Conservation (phyloP, 2,113 vertebrate species). For the Cromileptes altivelis region DNA sequence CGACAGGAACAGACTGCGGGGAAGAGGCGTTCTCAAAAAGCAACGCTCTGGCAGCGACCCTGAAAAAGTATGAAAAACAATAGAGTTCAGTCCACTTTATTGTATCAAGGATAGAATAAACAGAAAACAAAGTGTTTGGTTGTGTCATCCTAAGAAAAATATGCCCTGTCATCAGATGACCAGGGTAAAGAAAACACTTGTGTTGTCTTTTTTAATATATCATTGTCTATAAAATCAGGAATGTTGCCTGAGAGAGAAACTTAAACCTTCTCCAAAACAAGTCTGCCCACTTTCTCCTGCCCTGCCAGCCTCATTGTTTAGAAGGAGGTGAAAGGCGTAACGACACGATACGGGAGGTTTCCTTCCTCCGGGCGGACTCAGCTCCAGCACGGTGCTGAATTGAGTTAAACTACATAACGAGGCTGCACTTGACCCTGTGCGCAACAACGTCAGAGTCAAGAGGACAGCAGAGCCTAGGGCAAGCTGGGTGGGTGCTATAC, state of each 20-base stretch:
- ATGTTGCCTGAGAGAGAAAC: background rate
- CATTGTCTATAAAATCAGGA: slow-evolving; percentile 1
- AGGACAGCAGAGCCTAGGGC: slow-evolving; percentile 30
- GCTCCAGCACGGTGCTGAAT: background rate
- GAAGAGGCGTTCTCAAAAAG: slow-evolving; percentile 90
- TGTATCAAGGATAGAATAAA: background rate
- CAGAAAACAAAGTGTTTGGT: background rate
- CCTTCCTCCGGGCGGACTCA: slow-evolving; percentile 54
- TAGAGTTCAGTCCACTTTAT: background rate
- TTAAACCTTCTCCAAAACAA: slow-evolving; percentile 4
- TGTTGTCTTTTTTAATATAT: background rate
- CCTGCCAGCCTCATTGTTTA: slow-evolving; percentile 49
- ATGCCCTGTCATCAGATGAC: background rate
- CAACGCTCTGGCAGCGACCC: slow-evolving; percentile 91
- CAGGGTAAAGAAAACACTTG: background rate
- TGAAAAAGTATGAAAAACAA: slow-evolving; percentile 73
- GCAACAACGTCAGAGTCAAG: slow-evolving; percentile 41
- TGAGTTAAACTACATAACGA: slow-evolving; percentile 45
- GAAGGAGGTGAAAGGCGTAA: slow-evolving; percentile 45
- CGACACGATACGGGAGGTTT: slow-evolving; percentile 62
- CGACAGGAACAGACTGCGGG: slow-evolving; percentile 80
- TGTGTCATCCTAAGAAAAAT: background rate
- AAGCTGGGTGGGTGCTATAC: slow-evolving; percentile 21
- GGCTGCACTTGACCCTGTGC: slow-evolving; percentile 43
- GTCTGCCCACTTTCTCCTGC: slow-evolving; percentile 12